These are phyloP conservation scores for Temnothorax rugatulus DNA, from an alignment of 2,888 invertebrate species.

Conservation along the genomic window DNA sequence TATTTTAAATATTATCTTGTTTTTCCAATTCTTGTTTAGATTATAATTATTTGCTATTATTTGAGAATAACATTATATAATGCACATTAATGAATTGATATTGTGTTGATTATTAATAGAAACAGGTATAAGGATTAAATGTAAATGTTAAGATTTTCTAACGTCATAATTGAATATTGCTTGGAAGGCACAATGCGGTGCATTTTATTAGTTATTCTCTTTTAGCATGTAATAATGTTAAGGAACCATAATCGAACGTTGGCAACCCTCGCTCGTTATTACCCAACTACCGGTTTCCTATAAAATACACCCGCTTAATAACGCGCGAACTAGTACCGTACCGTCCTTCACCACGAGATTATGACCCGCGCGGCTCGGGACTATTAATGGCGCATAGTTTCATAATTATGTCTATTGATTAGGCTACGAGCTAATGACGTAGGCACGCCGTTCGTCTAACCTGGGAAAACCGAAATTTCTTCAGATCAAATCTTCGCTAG, in stretches of 20 bases:
- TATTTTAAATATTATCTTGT: conserved; percentile 12
- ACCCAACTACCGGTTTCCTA: conserved; percentile 75
- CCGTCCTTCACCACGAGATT: conserved; percentile 65
- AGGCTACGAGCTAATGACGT: conserved; percentile 72
- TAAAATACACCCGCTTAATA: conserved; percentile 77
- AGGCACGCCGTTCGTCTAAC: conserved; percentile 60
- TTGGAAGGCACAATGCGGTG: conserved; percentile 14
- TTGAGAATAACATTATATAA: background rate
- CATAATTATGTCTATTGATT: conserved; percentile 78
- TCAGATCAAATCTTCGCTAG: background rate
- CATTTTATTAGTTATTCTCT: conserved; percentile 52
- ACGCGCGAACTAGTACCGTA: conserved; percentile 74
- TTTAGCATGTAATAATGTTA: conserved; percentile 66
- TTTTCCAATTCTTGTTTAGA: conserved; percentile 1
- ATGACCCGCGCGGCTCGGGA: conserved; percentile 66
- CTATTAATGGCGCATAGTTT: conserved; percentile 79
- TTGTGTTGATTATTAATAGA: background rate
- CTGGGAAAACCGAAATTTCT: conserved; percentile 48
- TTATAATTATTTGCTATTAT: background rate
- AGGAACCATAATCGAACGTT: conserved; percentile 64
- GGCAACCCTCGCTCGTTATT: conserved; percentile 64
- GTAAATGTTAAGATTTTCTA: background rate
- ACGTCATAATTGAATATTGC: conserved; percentile 1
- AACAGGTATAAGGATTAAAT: background rate
- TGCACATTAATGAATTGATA: background rate